phyloP scores from a whole-genome alignment of 2,113 vertebrate species.

The Sula dactylatra region DNA sequence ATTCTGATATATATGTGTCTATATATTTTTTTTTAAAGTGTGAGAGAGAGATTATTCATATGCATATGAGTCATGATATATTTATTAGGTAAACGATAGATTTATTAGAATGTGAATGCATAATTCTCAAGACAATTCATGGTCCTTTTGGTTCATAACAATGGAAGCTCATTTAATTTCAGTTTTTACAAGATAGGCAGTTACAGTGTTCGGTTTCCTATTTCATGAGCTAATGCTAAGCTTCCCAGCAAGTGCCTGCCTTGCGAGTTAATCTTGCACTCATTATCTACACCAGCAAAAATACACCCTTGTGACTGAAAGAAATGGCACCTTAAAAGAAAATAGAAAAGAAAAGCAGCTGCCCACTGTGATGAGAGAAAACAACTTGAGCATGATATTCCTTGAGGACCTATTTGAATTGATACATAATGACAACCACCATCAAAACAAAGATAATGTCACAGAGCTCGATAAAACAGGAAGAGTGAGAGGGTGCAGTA shows the following conservation, averaged over 20 bases:
- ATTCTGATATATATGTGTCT: neutral
- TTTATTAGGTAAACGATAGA: neutral
- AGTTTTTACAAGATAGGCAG: neutral
- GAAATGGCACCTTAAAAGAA: conserved; percentile 50
- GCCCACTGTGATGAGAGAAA: conserved; percentile 23
- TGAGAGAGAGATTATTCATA: neutral
- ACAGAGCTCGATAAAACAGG: neutral
- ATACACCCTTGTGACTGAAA: conserved; percentile 11
- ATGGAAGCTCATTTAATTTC: neutral
- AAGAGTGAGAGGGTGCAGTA: neutral
- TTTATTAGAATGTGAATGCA: neutral
- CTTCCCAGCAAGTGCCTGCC: conserved; percentile 21
- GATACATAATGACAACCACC: conserved; percentile 52
- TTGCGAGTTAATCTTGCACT: conserved; percentile 18
- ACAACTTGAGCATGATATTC: conserved; percentile 8
- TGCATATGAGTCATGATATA: neutral
- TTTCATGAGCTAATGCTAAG: conserved; percentile 14
- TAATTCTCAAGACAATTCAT: neutral
- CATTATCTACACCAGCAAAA: conserved; percentile 20
- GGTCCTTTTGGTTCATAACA: neutral
- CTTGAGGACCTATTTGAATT: conserved; percentile 28
- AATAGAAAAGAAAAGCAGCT: conserved; percentile 51
- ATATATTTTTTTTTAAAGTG: neutral
- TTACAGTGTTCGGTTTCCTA: neutral
- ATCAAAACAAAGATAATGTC: conserved; percentile 36